Evolutionary conservation across 1,140 invertebrate species (phyloP).

Genomic region (Eumaeus atala): DNA sequence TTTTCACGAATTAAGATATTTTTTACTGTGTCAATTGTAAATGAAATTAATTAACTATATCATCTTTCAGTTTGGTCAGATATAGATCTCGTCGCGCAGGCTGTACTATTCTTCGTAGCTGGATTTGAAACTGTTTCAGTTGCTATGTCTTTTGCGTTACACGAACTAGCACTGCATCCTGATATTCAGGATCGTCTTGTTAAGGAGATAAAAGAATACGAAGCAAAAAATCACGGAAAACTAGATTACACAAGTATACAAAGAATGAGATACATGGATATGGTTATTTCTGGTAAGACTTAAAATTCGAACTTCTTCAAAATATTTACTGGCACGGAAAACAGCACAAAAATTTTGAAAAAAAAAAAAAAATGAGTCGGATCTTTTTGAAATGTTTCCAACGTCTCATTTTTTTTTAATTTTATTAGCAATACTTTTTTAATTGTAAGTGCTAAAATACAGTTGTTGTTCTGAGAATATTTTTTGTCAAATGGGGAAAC

Average conservation of each 20-base stretch:
- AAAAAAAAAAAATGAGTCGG: no score
- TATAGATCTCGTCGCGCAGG: constrained; percentile 71
- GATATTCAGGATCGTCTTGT: constrained; percentile 76
- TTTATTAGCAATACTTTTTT: no score
- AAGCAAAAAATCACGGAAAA: constrained; percentile 53
- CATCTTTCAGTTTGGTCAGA: constrained; percentile 62
- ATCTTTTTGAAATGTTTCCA: no score
- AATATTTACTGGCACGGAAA: no score
- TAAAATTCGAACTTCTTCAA: not conserved
- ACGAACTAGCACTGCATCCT: constrained; percentile 74
- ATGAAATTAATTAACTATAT: no score
- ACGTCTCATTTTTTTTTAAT: no score
- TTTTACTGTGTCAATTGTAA: no score
- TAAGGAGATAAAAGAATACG: constrained; percentile 72
- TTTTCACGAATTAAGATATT: no score
- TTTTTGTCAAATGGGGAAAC: no score
- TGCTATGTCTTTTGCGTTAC: constrained; percentile 68
- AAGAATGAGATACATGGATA: constrained; percentile 79
- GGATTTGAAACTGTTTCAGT: constrained; percentile 79
- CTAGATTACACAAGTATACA: constrained; percentile 71
- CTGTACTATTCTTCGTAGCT: constrained; percentile 75
- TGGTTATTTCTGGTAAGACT: constrained; percentile 70
- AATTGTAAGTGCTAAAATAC: no score
- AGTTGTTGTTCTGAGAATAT: no score
- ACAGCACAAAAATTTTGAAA: no score